These are phyloP conservation scores for Lucilia sericata DNA, from an alignment of 1,140 invertebrate species.

Conservation along the genomic window DNA sequence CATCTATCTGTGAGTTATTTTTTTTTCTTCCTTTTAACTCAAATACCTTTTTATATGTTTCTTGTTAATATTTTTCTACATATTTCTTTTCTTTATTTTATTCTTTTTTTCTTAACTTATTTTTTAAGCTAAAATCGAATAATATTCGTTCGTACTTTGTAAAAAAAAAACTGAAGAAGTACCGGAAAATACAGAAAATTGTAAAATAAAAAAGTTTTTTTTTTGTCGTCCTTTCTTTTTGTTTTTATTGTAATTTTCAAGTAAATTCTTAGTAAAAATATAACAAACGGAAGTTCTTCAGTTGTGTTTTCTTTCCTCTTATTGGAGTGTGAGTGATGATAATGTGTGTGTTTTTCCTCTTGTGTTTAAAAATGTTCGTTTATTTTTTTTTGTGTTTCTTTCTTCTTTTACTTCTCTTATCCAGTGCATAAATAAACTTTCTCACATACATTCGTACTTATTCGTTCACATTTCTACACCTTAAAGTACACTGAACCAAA, in stretches of 20 bases:
- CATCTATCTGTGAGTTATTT: not conserved
- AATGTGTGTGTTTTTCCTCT: too few relatives aligned
- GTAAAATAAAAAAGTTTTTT: not conserved
- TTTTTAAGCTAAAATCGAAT: conserved; percentile 17
- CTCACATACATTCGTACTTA: not conserved
- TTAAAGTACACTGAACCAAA: conserved; percentile 28
- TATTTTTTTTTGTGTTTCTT: not conserved
- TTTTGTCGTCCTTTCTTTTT: not conserved
- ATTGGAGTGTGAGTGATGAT: not conserved
- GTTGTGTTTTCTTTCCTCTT: conserved; percentile 5
- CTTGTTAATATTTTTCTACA: not conserved
- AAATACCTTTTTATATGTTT: not conserved
- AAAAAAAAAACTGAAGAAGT: too few relatives aligned
- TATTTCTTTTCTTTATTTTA: conserved; percentile 9
- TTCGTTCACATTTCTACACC: not conserved
- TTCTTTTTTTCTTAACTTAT: not conserved
- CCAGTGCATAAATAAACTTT: not conserved
- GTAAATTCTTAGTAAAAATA: not conserved
- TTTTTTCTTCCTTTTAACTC: not conserved
- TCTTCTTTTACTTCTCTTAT: not conserved
- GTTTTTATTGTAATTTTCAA: not conserved
- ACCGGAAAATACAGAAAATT: too few relatives aligned
- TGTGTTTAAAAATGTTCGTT: too few relatives aligned
- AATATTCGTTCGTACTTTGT: not conserved
- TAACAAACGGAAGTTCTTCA: conserved; percentile 23